Conservation (phyloP, 1,140 invertebrate genomes). For the Pachyrhynchus sulphureomaculatus region DNA sequence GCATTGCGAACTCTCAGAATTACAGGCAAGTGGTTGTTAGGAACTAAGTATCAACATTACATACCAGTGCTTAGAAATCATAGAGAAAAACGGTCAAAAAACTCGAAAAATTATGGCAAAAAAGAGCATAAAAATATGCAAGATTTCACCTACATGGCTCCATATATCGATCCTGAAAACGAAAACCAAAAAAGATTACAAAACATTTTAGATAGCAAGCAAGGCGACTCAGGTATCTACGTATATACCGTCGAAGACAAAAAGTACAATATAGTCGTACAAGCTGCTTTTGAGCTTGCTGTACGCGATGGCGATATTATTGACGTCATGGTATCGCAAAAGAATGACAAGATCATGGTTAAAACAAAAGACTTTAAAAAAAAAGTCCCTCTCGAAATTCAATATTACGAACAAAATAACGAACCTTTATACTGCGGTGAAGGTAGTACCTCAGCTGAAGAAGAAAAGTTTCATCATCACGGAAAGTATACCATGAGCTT, state of each 20-base stretch:
- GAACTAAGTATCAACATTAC: slow-evolving; percentile 72
- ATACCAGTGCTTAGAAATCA: slow-evolving; percentile 71
- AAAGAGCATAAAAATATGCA: slow-evolving; percentile 65
- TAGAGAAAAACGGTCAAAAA: slow-evolving; percentile 64
- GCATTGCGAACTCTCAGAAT: slow-evolving; percentile 78
- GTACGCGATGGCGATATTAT: slow-evolving; percentile 74
- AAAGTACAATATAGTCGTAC: slow-evolving; percentile 73
- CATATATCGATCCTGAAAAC: slow-evolving; percentile 64
- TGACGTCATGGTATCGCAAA: slow-evolving; percentile 73
- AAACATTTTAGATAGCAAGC: slow-evolving; percentile 63
- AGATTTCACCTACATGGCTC: slow-evolving; percentile 74
- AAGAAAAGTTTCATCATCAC: slow-evolving; percentile 63
- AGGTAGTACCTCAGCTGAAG: slow-evolving; percentile 58
- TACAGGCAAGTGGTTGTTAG: slow-evolving; percentile 65
- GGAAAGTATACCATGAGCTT: slow-evolving; percentile 59
- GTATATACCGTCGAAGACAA: slow-evolving; percentile 76
- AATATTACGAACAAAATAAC: slow-evolving; percentile 56
- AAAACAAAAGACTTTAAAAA: slow-evolving; percentile 70
- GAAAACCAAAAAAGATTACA: slow-evolving; percentile 63
- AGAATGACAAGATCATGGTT: slow-evolving; percentile 71
- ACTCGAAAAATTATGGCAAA: slow-evolving; percentile 62
- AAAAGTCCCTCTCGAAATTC: slow-evolving; percentile 71
- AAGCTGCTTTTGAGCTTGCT: slow-evolving; percentile 71
- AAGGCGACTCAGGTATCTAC: slow-evolving; percentile 61
- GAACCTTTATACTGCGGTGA: slow-evolving; percentile 60